Evolutionary conservation across 37 sponge, comb jelly and placozoan genomes (phyloP), one percentile per base, ranked within the genome.

Genomic region (Hormiphora californensis): DNA sequence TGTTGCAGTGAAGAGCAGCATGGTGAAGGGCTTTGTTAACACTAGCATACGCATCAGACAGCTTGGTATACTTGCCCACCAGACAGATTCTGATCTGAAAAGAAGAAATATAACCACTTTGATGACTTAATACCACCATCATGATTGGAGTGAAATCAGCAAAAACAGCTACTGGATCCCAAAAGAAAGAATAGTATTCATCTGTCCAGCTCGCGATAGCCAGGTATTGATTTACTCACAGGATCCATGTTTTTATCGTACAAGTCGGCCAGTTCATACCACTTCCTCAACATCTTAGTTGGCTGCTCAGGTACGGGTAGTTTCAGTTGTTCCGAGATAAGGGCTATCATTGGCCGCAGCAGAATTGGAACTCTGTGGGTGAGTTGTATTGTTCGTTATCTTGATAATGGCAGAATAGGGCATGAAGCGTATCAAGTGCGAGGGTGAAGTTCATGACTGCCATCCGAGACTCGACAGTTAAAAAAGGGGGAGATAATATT

Each of bases 1-100:
- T 73, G 57, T 89, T 90, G 78, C 87, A 87, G 39, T 63, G 30
- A 37, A 96, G 88, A 7, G 97, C 93, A 35, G 97, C 93, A 44
- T 96, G 98, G 40, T 89, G 86, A 0, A 96, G 85, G 0, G 94
- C 93, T 55, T 96, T 96, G 85, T 90, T 92, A 25, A 97, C 90
- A 9, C 95, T 94, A 2, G 86, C 87, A 86, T 96, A 97, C 54
- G 93, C 63, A 49, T 94, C 98, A 49, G 86, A 85, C 33, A 93
- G 85, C 51, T 89, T 91, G 2, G 93, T 94, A 86, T 94, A 97
- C 90, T 96, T 96, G 40, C 97, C 97, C 15, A 96, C 97, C 57
- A 96, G 63, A 31, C 86, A 95, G 54, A 96, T 96, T n/a, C 41
- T 69, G 2, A 96, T 92, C 55, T 91, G 86, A 40, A 19, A 39